Base-by-base conservation (phyloP, 1,140 invertebrate genomes). In the Colletes gigas region DNA sequence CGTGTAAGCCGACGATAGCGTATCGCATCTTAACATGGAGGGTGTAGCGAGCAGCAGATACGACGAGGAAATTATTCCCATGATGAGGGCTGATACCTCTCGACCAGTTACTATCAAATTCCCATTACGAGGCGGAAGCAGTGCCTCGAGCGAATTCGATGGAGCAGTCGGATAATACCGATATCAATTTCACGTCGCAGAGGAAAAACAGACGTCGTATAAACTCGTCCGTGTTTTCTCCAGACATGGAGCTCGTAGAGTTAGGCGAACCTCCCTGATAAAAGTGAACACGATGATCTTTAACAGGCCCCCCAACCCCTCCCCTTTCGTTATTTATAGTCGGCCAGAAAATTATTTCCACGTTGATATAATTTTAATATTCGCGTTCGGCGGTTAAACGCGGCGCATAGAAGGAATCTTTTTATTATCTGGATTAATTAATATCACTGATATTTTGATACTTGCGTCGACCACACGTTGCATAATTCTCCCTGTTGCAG, bases 61-160 rank as follows among this genome's bases (percentile, higher is more conserved):
- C 21, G 63, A 41, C 54, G 78, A 67, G 78, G 78, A 80, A 80
- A 80, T 80, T 80, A 75, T 80, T 74, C 78, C 63, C 63, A 60
- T 67, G 72, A 75, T 60, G 78, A 68, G 72, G 30, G 63, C 52
- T 59, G 55, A 67, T 74, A 75, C 78, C 78, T 68, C 72, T 52
- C 71, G 65, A 80, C 72, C 71, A 74, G 78, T 80, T 75, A 80
- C 54, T 67, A 80, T 80, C 78, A 80, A 80, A 80, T 75, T 75
- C 78, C 78, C 70, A 80, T 80, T 75, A 75, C 63, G 54, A 80
- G 71, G 60, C 78, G 78, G 72, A 80, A 80, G 72, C 63, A 30
- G 47, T 68, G 72, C 47, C 54, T 67, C 62, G 50, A 41, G 71
- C 60, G 47, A 62, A 75, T 75, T 80, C 72, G 62, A 68, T 60